Base-by-base conservation (phyloP, 2,113 vertebrate genomes). In the Rhizomys pruinosus region DNA sequence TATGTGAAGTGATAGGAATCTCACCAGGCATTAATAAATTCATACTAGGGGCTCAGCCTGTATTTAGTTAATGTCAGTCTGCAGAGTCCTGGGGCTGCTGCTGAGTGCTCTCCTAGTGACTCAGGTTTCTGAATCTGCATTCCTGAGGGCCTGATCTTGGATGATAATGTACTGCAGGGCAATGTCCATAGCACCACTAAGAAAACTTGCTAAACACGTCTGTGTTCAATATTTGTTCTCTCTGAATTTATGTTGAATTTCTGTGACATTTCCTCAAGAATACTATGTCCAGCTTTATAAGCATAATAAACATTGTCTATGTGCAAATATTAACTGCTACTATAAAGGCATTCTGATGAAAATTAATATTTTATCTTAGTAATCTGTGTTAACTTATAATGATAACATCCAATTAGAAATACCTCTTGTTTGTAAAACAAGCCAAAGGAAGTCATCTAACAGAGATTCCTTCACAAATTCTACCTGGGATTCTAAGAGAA, bases 301-400 rank as follows among this genome's bases (percentile, higher is more conserved):
- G 20, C 23, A 71, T 27, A 63, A 39, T 52, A 57, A 90, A 64
- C 25, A 34, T 69, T 63, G 55, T 84, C 16, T 59, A 84, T 59
- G 68, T 82, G 32, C 32, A 74, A 76, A 86, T 87, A 80, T 68
- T 94, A 80, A 63, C 52, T 95, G 69, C 37, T 57, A 82, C 6
- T 42, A 71, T 79, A 29, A 55, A 80, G 7, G 1, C 9, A 55
- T 73, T 91, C 91, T 17, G 0, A 0, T 72, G 47, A 95, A 96
- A 96, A 92, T 92, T 93, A 55, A 72, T 10, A 64, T 13, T 89
- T 55, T 34, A 90, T 94, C 94, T 97, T 84, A 93, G 39, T 29
- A 77, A 81, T 10, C 37, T 66, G 73, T 55, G 22, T 0, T 72
- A 25, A 22, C 20, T 95, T 93, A n/a, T 15, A 90, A 19, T 86